A percentile compares a stretch with the other conserved stretches of the same genome.
Conservation (phyloP, 2,888 invertebrate species). For the Corbicula japonica region DNA sequence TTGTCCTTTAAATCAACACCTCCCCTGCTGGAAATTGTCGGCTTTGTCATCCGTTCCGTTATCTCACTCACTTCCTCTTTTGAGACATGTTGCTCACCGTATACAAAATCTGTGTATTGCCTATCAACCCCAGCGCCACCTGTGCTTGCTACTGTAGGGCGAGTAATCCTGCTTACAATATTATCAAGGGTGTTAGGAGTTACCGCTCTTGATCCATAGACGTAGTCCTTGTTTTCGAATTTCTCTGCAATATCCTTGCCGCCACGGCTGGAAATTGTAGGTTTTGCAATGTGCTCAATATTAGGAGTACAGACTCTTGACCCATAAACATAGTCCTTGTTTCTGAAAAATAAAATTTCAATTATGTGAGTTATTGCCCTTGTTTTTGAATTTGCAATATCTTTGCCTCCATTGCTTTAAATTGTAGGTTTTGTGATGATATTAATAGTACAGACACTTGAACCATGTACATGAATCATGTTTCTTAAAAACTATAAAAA, state of each 20-base stretch:
- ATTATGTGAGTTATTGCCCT: too few relatives aligned
- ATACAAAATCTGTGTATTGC: constrained; percentile 75
- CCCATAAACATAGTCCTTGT: constrained; percentile 74
- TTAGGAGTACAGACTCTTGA: constrained; percentile 64
- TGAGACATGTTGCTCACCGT: constrained; percentile 74
- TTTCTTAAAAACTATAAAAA: constrained; percentile 71
- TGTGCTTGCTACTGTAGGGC: constrained; percentile 78
- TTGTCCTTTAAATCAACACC: constrained; percentile 71
- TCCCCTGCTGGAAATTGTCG: constrained; percentile 75
- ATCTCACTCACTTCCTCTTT: constrained; percentile 74
- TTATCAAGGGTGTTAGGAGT: constrained; percentile 62
- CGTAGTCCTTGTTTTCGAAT: constrained; percentile 73
- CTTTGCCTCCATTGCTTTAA: constrained; percentile 72
- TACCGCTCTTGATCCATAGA: constrained; percentile 71
- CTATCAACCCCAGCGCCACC: constrained; percentile 78
- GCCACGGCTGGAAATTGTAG: constrained; percentile 75
- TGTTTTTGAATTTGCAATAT: too few relatives aligned
- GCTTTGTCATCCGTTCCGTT: constrained; percentile 74
- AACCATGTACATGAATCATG: constrained; percentile 63
- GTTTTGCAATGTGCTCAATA: constrained; percentile 63
- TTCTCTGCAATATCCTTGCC: constrained; percentile 74
- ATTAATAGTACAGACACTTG: constrained; percentile 76
- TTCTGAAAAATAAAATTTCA: constrained; percentile 53
- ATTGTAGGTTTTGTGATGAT: constrained; percentile 76
- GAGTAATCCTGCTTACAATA: constrained; percentile 76